phyloP scores from a whole-genome alignment of 2,888 invertebrate genomes.

The Trissonchulus latispiculum region DNA sequence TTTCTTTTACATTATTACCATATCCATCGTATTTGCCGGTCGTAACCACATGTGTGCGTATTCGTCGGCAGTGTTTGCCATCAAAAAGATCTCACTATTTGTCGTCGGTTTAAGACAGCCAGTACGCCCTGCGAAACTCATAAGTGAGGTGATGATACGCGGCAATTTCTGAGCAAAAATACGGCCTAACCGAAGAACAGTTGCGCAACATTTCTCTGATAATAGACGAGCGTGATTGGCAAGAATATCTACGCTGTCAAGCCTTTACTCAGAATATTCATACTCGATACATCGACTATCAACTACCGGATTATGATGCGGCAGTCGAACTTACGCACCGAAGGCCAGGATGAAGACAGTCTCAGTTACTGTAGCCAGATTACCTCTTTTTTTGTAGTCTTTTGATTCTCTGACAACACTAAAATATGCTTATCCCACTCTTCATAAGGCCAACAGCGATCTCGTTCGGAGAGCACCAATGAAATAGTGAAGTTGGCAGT shows the following conservation, averaged over 20 bases:
- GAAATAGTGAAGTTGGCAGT: no score
- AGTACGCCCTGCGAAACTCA: slow-evolving; percentile 18
- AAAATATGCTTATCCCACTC: no score
- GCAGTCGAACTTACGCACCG: no score
- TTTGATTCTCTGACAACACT: no score
- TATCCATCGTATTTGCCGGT: slow-evolving; percentile 19
- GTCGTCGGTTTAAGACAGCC: slow-evolving; percentile 18
- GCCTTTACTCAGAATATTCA: slow-evolving; percentile 18
- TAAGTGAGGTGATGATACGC: slow-evolving; percentile 22
- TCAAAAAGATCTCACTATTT: slow-evolving; percentile 20
- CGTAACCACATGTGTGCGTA: slow-evolving; percentile 23
- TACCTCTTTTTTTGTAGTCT: no score
- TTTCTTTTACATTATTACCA: slow-evolving; percentile 19
- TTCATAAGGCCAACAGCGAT: no score
- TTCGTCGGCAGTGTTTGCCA: slow-evolving; percentile 23
- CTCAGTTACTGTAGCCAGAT: no score
- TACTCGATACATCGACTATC: slow-evolving; percentile 16
- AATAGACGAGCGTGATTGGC: not conserved
- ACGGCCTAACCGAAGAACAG: slow-evolving; percentile 19
- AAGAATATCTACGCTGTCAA: not conserved
- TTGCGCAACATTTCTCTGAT: slow-evolving; percentile 1
- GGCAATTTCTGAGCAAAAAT: slow-evolving; percentile 9
- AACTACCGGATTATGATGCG: no score
- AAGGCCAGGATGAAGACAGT: no score
- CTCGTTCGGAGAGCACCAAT: no score